Percentiles rank a stretch among this genome's conserved stretches.
phyloP scores from a whole-genome alignment of 2,888 invertebrate genomes.

The Acleris cristana region DNA sequence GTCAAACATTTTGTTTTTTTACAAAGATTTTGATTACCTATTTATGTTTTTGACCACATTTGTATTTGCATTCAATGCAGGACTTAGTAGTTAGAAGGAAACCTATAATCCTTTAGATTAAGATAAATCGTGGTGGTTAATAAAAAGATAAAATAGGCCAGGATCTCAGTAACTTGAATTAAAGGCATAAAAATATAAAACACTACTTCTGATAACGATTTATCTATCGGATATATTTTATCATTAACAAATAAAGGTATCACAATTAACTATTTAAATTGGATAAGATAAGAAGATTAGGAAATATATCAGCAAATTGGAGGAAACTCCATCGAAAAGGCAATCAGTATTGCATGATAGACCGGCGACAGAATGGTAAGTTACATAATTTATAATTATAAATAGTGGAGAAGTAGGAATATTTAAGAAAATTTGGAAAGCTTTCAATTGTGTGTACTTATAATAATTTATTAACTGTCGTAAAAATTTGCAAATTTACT shows the following conservation, averaged over 20 bases:
- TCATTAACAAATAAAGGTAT: constrained; percentile 38
- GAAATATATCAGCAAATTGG: constrained; percentile 49
- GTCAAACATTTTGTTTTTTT: too few relatives aligned
- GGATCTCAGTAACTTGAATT: not conserved
- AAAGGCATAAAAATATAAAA: constrained; percentile 12
- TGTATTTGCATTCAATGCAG: too few relatives aligned
- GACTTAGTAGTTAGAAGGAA: too few relatives aligned
- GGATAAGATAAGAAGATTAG: constrained; percentile 60
- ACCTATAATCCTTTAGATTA: too few relatives aligned
- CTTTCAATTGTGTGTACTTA: too few relatives aligned
- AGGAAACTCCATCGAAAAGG: constrained; percentile 36
- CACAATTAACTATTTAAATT: constrained; percentile 48
- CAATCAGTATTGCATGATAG: constrained; percentile 46
- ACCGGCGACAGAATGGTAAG: constrained; percentile 69
- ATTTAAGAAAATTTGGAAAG: not conserved
- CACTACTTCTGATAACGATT: constrained; percentile 4
- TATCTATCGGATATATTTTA: constrained; percentile 30
- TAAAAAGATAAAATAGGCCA: too few relatives aligned
- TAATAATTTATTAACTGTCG: too few relatives aligned
- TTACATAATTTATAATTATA: constrained; percentile 32
- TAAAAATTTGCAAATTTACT: too few relatives aligned
- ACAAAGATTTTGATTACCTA: too few relatives aligned
- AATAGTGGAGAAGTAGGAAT: not conserved
- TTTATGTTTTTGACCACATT: too few relatives aligned
- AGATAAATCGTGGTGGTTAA: too few relatives aligned